phyloP scores from a whole-genome alignment of 2,888 invertebrate species.

The Iselma pallidipennis region DNA sequence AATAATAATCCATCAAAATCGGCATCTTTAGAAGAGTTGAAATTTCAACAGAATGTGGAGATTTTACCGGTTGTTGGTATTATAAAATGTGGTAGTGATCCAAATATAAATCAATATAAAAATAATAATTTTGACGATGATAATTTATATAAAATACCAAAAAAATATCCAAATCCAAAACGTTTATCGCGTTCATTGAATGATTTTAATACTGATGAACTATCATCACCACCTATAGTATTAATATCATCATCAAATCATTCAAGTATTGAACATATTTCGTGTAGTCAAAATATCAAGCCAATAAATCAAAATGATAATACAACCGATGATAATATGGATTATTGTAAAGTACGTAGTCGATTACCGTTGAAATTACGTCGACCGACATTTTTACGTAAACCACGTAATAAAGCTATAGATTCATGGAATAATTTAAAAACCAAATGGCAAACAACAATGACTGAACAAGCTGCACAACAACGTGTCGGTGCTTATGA shows the following conservation, averaged over 20 bases:
- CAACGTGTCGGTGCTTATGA: conserved; percentile 51
- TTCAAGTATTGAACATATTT: conserved; percentile 52
- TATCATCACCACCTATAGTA: conserved; percentile 16
- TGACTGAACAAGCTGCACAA: conserved; percentile 50
- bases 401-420: conserved; percentile 45
- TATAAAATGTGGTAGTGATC: conserved; percentile 52
- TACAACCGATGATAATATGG: conserved; percentile 35
- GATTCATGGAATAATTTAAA: conserved; percentile 49
- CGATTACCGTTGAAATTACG: conserved; percentile 44
- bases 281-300: conserved; percentile 46
- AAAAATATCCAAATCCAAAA: conserved; percentile 28
- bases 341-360: conserved; percentile 44
- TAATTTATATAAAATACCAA: conserved; percentile 52
- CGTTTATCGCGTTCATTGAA: conserved; percentile 50
- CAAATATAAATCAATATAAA: conserved; percentile 40
- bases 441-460: conserved; percentile 48
- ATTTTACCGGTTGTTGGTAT: conserved; percentile 26
- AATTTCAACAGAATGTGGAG: conserved; percentile 32
- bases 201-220: conserved; percentile 47
- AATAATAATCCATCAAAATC: conserved; percentile 6
- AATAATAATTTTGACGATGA: conserved; percentile 37
- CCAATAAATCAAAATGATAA: conserved; percentile 9
- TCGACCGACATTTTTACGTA: conserved; percentile 42
- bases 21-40: conserved; percentile 25
- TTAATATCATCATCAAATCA: conserved; percentile 38